Conservation (phyloP, 2,113 vertebrate species). For the Leptocoma aspasia region DNA sequence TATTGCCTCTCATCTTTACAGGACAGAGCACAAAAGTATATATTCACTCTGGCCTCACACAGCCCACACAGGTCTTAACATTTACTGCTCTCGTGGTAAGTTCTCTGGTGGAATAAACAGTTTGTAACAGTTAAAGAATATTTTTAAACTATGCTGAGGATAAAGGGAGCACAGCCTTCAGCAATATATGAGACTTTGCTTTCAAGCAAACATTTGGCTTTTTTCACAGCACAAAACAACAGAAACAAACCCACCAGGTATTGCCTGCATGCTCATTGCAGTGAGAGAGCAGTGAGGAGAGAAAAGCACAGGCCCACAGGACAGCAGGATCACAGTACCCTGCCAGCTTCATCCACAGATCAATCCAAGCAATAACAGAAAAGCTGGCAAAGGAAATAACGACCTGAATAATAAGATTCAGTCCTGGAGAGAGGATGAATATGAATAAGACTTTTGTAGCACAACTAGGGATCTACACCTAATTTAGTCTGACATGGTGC, state of each 20-base stretch:
- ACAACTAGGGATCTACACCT: neutral
- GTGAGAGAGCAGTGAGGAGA: neutral
- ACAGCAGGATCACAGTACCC: neutral
- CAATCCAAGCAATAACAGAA: neutral
- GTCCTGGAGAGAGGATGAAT: neutral
- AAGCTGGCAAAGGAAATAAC: neutral
- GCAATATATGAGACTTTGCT: neutral
- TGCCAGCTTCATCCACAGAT: neutral
- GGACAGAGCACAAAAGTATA: neutral
- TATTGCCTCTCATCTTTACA: neutral
- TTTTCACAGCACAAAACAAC: neutral
- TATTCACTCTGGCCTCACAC: neutral
- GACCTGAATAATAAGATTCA: neutral
- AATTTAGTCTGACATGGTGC: neutral
- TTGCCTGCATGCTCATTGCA: accelerated
- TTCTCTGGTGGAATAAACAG: neutral
- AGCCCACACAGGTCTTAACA: neutral
- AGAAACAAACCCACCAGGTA: neutral
- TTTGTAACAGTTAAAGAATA: neutral
- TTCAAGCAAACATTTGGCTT: neutral
- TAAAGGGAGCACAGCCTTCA: neutral
- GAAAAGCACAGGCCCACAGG: neutral
- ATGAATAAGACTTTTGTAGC: neutral
- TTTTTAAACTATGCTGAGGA: neutral
- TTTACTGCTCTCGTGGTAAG: neutral